phyloP scores from a whole-genome alignment of 2,888 invertebrate genomes.

The Lottia gigantea region DNA sequence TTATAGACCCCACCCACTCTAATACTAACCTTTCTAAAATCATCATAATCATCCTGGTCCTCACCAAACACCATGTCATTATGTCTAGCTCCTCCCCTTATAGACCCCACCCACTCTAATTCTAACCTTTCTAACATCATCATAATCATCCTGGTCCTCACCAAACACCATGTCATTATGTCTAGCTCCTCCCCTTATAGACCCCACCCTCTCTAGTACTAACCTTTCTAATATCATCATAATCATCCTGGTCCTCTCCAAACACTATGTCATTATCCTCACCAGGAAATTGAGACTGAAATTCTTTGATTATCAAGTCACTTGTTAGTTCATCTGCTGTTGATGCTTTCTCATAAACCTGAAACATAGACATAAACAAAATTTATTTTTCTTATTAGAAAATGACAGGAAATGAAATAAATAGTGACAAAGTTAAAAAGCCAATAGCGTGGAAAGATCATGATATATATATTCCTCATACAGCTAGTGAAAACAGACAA shows the following conservation, averaged over 20 bases:
- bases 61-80: constrained; percentile 84
- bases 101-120: too few relatives aligned
- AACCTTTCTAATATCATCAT: constrained; percentile 80
- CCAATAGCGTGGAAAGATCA: too few relatives aligned
- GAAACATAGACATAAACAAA: too few relatives aligned
- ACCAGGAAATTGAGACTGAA: constrained; percentile 74
- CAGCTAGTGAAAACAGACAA: too few relatives aligned
- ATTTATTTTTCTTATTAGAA: too few relatives aligned
- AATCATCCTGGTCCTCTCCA: constrained; percentile 85
- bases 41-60: constrained; percentile 86
- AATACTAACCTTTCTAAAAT: constrained; percentile 73
- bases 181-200: constrained; percentile 59
- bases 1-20: too few relatives aligned
- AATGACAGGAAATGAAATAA: too few relatives aligned
- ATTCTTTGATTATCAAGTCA: constrained; percentile 78
- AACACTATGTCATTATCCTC: constrained; percentile 82
- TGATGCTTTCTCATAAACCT: constrained; percentile 73
- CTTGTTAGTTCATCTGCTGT: constrained; percentile 73
- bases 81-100: constrained; percentile 69
- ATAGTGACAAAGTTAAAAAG: too few relatives aligned
- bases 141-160: constrained; percentile 86
- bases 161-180: constrained; percentile 84
- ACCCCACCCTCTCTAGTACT: too few relatives aligned
- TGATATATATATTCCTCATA: too few relatives aligned
- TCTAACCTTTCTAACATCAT: constrained; percentile 78